These are phyloP conservation scores for Dynastes grantii DNA, from an alignment of 2,888 invertebrate genomes.

Conservation along the genomic window DNA sequence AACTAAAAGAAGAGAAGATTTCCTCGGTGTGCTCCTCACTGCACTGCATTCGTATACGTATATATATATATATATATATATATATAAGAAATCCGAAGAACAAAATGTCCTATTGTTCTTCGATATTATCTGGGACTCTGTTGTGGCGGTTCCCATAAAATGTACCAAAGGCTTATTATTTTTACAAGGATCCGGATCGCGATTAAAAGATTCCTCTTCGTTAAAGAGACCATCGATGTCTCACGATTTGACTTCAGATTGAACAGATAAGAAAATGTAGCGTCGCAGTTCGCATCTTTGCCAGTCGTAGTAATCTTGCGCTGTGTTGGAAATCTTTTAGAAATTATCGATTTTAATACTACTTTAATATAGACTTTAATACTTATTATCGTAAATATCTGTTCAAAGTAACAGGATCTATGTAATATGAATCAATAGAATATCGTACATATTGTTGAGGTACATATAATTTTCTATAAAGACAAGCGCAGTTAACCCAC, in stretches of 20 bases:
- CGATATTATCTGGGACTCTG: constrained; percentile 61
- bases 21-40: constrained; percentile 15
- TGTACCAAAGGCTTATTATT: constrained; percentile 64
- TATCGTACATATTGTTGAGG: no score
- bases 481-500: no score
- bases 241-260: constrained; percentile 66
- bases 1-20: constrained; percentile 50
- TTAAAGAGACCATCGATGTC: constrained; percentile 67
- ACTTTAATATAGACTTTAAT: no score
- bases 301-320: constrained; percentile 53
- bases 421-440: background rate
- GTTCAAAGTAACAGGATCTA: background rate
- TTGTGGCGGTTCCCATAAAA: constrained; percentile 62
- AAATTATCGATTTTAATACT: no score
- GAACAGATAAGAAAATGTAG: constrained; percentile 64
- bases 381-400: no score
- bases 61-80: background rate
- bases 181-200: constrained; percentile 62
- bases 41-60: constrained; percentile 52
- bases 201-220: constrained; percentile 67
- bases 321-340: background rate
- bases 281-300: constrained; percentile 64
- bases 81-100: constrained; percentile 59
- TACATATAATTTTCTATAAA: no score
- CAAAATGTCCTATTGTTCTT: constrained; percentile 64